A percentile compares a stretch with the other conserved stretches of the same genome.
Conservation (phyloP, 2,797 vertebrate genomes). For the Megalops cyprinoides region DNA sequence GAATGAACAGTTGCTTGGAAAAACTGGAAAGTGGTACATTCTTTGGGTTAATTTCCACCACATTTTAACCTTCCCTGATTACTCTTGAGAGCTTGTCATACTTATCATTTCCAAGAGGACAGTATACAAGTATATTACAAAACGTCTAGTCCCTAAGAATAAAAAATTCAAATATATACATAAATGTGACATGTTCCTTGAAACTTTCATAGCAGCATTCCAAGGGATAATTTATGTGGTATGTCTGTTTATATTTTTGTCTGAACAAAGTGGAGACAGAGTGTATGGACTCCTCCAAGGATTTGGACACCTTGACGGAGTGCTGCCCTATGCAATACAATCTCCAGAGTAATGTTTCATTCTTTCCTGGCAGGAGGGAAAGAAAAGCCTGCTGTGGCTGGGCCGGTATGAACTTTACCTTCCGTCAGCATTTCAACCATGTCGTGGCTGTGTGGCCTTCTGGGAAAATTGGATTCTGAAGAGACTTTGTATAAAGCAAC, state of each 20-base stretch:
- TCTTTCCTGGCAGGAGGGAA: background rate
- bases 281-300: background rate
- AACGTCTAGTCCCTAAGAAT: conserved; percentile 13
- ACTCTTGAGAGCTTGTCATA: background rate
- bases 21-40: background rate
- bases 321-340: background rate
- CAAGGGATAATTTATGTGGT: background rate
- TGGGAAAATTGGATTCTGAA: background rate
- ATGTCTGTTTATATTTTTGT: conserved; percentile 13
- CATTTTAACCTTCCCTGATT: background rate
- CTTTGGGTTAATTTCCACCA: conserved; percentile 14
- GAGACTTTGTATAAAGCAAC: background rate
- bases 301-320: conserved; percentile 5
- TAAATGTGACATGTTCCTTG: background rate
- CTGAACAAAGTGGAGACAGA: background rate
- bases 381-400: background rate
- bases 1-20: conserved; percentile 6
- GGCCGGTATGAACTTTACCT: background rate
- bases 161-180: conserved; percentile 9
- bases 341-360: background rate
- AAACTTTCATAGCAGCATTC: conserved; percentile 8
- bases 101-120: conserved; percentile 13
- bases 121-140: background rate
- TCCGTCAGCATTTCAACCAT: conserved; percentile 4
- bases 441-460: background rate